A percentile compares a stretch with the other conserved stretches of the same genome.
Conservation (phyloP, 35 echinoderm and acorn worm genomes). For the Apostichopus japonicus region DNA sequence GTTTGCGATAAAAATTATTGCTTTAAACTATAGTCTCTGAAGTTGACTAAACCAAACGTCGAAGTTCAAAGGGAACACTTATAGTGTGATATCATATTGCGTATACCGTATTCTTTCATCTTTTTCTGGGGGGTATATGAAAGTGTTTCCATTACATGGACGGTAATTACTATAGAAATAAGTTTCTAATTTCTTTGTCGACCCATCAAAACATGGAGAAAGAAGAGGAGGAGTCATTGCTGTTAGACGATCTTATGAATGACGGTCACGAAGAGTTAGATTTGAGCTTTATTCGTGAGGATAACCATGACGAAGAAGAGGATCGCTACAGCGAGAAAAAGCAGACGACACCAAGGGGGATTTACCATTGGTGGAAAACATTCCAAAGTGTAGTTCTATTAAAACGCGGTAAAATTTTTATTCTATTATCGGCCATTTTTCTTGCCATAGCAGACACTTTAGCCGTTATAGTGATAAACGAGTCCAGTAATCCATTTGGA, state of each 20-base stretch:
- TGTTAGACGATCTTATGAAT: not conserved
- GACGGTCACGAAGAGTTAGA: not conserved
- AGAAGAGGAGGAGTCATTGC: not conserved
- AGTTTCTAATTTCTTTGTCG: not conserved
- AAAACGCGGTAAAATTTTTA: not conserved
- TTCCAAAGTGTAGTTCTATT: not conserved
- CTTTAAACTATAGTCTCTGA: too few species aligned
- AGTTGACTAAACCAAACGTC: too few species aligned
- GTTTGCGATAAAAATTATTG: too few species aligned
- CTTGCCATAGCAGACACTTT: not conserved
- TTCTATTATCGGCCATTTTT: conserved; percentile 13
- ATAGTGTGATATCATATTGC: too few species aligned
- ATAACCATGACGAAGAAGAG: not conserved
- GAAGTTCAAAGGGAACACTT: too few species aligned
- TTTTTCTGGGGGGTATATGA: too few species aligned
- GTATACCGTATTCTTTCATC: too few species aligned
- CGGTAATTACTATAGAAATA: too few species aligned
- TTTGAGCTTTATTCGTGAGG: not conserved
- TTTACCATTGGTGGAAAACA: not conserved
- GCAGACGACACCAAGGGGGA: not conserved
- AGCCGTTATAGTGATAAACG: conserved; percentile 4
- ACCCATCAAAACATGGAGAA: not conserved
- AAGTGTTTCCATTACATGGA: too few species aligned
- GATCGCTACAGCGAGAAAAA: not conserved
- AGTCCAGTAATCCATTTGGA: conserved; percentile 16